Evolutionary conservation across 2,797 vertebrate genomes (phyloP), one percentile per base, ranked within the genome.

Genomic region (Heliangelus exortis): DNA sequence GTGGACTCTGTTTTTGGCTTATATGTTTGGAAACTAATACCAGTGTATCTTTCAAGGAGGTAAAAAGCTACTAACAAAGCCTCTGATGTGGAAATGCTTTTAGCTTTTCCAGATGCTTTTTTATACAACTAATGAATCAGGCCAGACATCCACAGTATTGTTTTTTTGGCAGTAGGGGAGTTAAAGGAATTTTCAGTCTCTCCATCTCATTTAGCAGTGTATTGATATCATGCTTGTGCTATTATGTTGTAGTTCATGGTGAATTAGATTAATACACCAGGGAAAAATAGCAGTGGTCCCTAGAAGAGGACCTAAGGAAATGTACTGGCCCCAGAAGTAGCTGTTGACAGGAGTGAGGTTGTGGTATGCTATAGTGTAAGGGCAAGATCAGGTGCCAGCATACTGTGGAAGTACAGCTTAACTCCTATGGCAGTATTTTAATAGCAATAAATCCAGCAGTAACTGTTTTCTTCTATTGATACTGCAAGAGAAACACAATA

Each of bases 351-450:
- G 85, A 63, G 23, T 50, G 71, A 82, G 25, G 15, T 9, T 71
- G 36, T 87, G 41, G 29, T 43, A 41, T 3, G 1, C 29, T 72
- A 5, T 33, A 71, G 11, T 7, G 6, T 18, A 36, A 66, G 58
- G 48, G 53, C 41, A 21, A 36, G 28, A 63, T 34, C 19, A 34
- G 26, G 20, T 0, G 0, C 9, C 58, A 54, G 31, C 5, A 2
- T 62, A 4, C 39, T 76, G 4, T 48, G 36, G 57, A 71, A 80
- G 7, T 76, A 39, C 22, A 36, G 33, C 15, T 16, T 80, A 22
- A 26, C 0, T 87, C 16, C 6, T 61, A n/a, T 34, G 25, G 31
- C 39, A 6, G 2, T 33, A 36, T 48, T 79, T 8, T 33, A 50
- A 45, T 19, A 66, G 41, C 33, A 79, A 1, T 39, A 66, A 31